Conservation (phyloP, 2,888 invertebrate genomes). For the Autographa gamma region DNA sequence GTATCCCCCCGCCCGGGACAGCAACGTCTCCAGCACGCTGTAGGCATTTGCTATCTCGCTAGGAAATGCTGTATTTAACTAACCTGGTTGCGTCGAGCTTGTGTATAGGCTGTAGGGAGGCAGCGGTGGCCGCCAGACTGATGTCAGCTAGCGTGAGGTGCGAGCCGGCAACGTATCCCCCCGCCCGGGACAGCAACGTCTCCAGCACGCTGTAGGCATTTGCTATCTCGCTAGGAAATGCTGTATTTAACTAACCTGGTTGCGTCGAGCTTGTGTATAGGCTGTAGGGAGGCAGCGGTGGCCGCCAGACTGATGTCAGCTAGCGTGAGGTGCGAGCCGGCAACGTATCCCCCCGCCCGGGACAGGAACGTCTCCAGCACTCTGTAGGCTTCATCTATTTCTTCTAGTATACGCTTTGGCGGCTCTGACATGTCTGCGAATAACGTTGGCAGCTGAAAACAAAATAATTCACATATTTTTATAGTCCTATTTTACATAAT, state of each 20-base stretch:
- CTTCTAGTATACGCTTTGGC: constrained; percentile 45
- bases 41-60: constrained; percentile 30
- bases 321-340: constrained; percentile 63
- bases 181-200: constrained; percentile 53
- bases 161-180: constrained; percentile 60
- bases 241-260: constrained; percentile 52
- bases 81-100: constrained; percentile 64
- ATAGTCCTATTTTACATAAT: neutral
- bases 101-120: constrained; percentile 56
- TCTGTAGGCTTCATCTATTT: constrained; percentile 63
- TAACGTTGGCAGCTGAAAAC: constrained; percentile 62
- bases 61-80: neutral
- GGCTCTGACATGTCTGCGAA: constrained; percentile 55
- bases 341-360: constrained; percentile 53
- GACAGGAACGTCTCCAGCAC: constrained; percentile 65
- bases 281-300: constrained; percentile 58
- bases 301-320: constrained; percentile 68
- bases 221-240: too few relatives aligned
- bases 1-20: constrained; percentile 48
- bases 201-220: constrained; percentile 60
- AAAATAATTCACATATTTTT: too few relatives aligned
- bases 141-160: constrained; percentile 70
- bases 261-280: constrained; percentile 60
- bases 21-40: constrained; percentile 63
- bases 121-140: constrained; percentile 61